Percentiles rank a stretch among this genome's conserved stretches.
phyloP scores from a whole-genome alignment of 1,140 invertebrate species.

The Drosophila nikananu region DNA sequence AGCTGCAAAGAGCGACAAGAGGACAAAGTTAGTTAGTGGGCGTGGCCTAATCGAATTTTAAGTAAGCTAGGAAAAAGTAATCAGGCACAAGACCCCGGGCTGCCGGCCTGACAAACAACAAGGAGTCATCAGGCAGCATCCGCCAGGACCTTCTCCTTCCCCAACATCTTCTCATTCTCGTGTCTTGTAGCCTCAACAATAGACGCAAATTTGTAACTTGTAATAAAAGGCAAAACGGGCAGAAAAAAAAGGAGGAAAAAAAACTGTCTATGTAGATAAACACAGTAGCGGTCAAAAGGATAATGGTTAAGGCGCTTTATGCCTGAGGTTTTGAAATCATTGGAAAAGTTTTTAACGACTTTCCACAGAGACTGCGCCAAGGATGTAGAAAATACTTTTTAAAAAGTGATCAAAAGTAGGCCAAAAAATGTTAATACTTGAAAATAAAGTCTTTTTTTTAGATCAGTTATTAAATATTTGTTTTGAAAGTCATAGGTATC shows the following conservation, averaged over 20 bases:
- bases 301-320: not conserved
- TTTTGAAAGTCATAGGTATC: too few species aligned
- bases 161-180: not conserved
- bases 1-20: conserved; percentile 58
- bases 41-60: conserved; percentile 81
- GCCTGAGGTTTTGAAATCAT: not conserved
- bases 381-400: too few species aligned
- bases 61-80: conserved; percentile 81
- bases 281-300: conserved; percentile 16
- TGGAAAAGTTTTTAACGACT: not conserved
- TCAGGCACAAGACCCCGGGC: conserved; percentile 70
- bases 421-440: not conserved
- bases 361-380: too few species aligned
- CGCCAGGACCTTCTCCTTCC: conserved; percentile 12
- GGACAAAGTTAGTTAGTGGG: conserved; percentile 78
- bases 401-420: too few species aligned
- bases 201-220: conserved; percentile 81
- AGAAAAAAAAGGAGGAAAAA: conserved; percentile 26
- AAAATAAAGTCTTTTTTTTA: not conserved
- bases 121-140: conserved; percentile 47
- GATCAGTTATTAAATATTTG: too few species aligned
- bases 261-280: conserved; percentile 25
- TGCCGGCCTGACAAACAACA: conserved; percentile 45
- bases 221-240: conserved; percentile 67
- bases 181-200: conserved; percentile 54